Base-by-base conservation (phyloP, 1,140 invertebrate genomes). In the Drosophila punjabiensis region DNA sequence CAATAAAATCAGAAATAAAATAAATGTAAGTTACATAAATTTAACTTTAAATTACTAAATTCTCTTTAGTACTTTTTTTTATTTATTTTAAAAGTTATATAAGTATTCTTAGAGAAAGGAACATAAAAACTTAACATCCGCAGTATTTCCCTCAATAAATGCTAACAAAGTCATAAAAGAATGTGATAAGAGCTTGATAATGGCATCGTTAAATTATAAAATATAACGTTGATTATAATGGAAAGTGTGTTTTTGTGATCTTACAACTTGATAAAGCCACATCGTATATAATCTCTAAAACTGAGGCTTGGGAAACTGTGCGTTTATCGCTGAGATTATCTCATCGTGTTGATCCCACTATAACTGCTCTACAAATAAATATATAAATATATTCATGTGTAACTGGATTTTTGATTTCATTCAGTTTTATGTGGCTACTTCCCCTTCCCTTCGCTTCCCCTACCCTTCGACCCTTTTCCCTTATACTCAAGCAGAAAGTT, bases 401-500 rank as follows among this genome's bases (percentile, higher is more conserved):
- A 74, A 74, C 71, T 74, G 68, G 68, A 74, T 74, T 74, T 74
- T 24, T 43, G 32, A 14, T 62, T 74, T 74, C 55, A 74, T 74
- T 74, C 56, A 74, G 45, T 52, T 73, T 62, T 73, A 71, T 74
- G 39, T 69, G 11, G 32, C 13, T 30, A 32, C n/a, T n/a, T 1
- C 14, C 14, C 4, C 14, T 30, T 10, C 28, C 50, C 28, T 8
- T n/a, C 9, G 14, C 30, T 24, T 7, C 24, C n/a, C 37, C 32
- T 13, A 10, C 14, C 10, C 8, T 14, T 2, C 14, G 16, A n/a
- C 20, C 67, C 37, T 33, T 53, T 48, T 20, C 43, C 59, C 43
- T 10, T 30, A n/a, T 45, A 65, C 50, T 18, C 32, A 24, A 53
- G 48, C 68, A 62, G 45, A 48, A 82, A 89, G 85, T 89, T 89